These are phyloP conservation scores for Serilophus lunatus DNA, from an alignment of 2,113 vertebrate species.

Conservation along the genomic window DNA sequence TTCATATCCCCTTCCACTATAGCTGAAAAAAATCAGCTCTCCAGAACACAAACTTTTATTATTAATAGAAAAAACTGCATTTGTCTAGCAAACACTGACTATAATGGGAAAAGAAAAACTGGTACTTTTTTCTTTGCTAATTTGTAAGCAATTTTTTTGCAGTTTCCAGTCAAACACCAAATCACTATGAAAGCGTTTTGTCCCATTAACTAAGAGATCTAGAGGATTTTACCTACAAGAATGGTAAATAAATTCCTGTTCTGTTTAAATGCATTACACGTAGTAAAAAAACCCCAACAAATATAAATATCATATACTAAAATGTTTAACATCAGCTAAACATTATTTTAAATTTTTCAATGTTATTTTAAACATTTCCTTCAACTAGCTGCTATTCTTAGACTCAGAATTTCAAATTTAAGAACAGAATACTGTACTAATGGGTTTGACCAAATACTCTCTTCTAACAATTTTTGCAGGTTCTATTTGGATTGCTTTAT, in stretches of 20 bases:
- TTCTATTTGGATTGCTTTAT: background rate
- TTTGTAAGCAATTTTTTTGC: background rate
- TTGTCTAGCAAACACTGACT: background rate
- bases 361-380: background rate
- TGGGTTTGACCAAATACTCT: background rate
- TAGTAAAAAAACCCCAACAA: background rate
- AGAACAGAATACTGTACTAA: background rate
- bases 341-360: background rate
- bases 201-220: background rate
- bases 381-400: background rate
- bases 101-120: background rate
- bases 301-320: background rate
- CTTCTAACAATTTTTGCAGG: background rate
- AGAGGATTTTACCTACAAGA: background rate
- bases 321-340: background rate
- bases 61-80: background rate
- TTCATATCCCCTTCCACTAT: background rate
- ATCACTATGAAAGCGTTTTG: background rate
- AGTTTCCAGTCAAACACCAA: background rate
- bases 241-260: background rate
- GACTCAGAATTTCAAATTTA: background rate
- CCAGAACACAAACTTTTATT: background rate
- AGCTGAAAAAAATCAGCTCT: background rate
- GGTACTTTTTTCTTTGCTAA: background rate
- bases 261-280: background rate